Evolutionary conservation across 2,113 vertebrate genomes (phyloP), one percentile per base, ranked within the genome.

Genomic region (Cavia porcellus): DNA sequence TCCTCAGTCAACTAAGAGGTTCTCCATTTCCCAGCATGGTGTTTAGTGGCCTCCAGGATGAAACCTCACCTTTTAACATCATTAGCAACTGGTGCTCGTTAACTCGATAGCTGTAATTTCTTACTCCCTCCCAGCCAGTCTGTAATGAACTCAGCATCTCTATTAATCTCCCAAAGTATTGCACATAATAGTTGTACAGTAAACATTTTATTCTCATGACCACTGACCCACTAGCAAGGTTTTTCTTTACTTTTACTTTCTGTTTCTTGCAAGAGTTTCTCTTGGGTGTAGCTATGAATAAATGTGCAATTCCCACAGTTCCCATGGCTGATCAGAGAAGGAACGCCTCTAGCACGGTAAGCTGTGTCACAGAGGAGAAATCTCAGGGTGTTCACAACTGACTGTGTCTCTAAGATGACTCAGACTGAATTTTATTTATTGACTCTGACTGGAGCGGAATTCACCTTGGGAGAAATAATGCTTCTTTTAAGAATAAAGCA

Each of bases 371-470:
- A 57, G 45, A 81, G 35, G 61, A 92, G n/a, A 97, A 89, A 86
- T 77, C 35, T 62, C 55, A 15, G 25, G 84, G 66, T 59, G 59
- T 38, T 92, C 86, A 92, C 2, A 57, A 50, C 0, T 55, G 35
- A 5, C 5, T n/a, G 83, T 88, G 4, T 89, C 93, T 93, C 61
- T 55, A 68, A 74, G 59, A 52, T 95, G 83, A 91, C 42, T 96
- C 86, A 96, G 66, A 52, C 50, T 82, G 20, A 86, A 57, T 88
- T 90, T 94, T 95, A 92, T 96, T 87, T 92, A 85, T 77, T 90
- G 61, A 90, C 30, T 77, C 47, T 88, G 90, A 90, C 85, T 83
- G 32, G 1, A n/a, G 55, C 87, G 8, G 50, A 82, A 82, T 88
- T 88, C 61, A 84, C 91, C n/a, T 84, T 42, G 4, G 42, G 61